A percentile compares a stretch with the other conserved stretches of the same genome.
phyloP scores from a whole-genome alignment of 2,113 vertebrate genomes.

The Apeltes quadracus region DNA sequence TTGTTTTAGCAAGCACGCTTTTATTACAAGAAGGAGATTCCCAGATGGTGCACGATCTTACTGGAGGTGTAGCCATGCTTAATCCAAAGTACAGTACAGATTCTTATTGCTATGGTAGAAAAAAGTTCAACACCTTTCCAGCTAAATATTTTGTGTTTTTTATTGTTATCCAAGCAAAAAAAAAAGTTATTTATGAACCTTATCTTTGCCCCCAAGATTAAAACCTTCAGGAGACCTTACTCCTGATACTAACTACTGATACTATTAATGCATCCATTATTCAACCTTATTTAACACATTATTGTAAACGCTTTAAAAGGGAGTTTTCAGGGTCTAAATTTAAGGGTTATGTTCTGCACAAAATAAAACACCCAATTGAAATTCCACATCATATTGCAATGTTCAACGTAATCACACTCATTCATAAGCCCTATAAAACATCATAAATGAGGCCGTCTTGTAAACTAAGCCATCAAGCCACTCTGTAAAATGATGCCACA shows the following conservation, averaged over 20 bases:
- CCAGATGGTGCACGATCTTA: slow-evolving; percentile 45
- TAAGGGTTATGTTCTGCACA: neutral
- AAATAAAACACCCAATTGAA: neutral
- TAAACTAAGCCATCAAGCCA: slow-evolving; percentile 60
- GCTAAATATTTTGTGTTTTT: slow-evolving; percentile 8
- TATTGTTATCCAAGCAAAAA: too few species aligned
- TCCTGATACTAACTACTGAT: neutral
- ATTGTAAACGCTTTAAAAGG: neutral
- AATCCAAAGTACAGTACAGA: slow-evolving; percentile 31
- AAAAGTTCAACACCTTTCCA: slow-evolving; percentile 24
- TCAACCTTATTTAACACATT: neutral
- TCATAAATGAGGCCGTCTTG: slow-evolving; percentile 41
- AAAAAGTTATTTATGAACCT: too few species aligned
- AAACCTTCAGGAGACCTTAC: too few species aligned
- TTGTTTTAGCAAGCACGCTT: slow-evolving; percentile 69
- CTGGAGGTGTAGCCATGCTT: slow-evolving; percentile 33
- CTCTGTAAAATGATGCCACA: slow-evolving; percentile 56
- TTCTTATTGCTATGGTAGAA: slow-evolving; percentile 7
- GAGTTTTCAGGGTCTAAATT: neutral
- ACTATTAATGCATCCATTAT: neutral
- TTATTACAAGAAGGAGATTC: slow-evolving; percentile 58
- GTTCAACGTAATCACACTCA: slow-evolving; percentile 7
- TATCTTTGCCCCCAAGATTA: too few species aligned
- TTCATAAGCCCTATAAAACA: slow-evolving; percentile 10
- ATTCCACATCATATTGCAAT: slow-evolving; percentile 7